Evolutionary conservation across 2,113 vertebrate species (phyloP), one percentile per base, ranked within the genome.

Genomic region (Channa argus): DNA sequence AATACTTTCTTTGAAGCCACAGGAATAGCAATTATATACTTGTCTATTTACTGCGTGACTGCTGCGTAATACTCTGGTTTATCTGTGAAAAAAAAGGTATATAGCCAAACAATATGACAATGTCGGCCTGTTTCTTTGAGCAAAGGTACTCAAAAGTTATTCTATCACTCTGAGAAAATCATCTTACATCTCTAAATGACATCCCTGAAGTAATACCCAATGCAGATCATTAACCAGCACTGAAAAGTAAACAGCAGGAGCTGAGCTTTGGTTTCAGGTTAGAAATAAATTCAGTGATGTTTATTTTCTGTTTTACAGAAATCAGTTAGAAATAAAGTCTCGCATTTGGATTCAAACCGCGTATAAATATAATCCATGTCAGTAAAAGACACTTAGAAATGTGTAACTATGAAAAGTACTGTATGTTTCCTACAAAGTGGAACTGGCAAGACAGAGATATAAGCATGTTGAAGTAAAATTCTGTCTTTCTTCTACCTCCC

Each of bases 91-190:
- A 9, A 43, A 43, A 3, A 5, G 38, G 24, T 24, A 7, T 10
- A 36, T 1, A 69, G 14, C 13, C 12, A 53, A 63, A 64, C 47
- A 45, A 9, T 13, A 15, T 34, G n/a, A 41, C 55, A 66, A 56
- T 36, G 5, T 12, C 2, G 54, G 43, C 7, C 8, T 49, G 6
- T 46, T 52, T 55, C 45, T 62, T 77, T 61, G 53, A 76, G 60
- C 44, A 49, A 68, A 66, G 43, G 43, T 34, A 80, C 80, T 80
- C 65, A 80, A 41, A 80, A 60, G 39, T 63, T 13, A 15, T 79
- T 71, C 63, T 24, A 78, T 52, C 50, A 72, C 44, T 68, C 11
- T 36, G 37, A 24, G 24, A 24, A 24, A 24, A 24, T 63, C 45
- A 77, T 77, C 50, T 47, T 39, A 38, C 51, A 74, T 77, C 44